These are phyloP conservation scores for Anolis sagrei DNA, from an alignment of 2,113 vertebrate species.

Conservation along the genomic window DNA sequence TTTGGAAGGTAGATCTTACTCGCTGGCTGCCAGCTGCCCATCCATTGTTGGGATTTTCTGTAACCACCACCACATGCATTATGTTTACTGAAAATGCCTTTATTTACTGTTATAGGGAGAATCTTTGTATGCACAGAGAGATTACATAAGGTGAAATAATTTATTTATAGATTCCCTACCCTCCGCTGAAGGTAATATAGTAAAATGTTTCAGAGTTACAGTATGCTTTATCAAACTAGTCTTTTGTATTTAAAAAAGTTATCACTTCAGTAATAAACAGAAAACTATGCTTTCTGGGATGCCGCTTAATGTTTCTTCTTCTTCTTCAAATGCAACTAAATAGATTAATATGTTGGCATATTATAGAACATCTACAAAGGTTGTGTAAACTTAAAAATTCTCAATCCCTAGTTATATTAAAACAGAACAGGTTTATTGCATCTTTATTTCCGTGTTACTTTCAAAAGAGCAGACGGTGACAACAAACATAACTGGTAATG, in stretches of 20 bases:
- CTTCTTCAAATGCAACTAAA: conserved; percentile 61
- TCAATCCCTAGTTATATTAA: conserved; percentile 76
- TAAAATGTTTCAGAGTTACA: conserved; percentile 73
- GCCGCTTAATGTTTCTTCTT: conserved; percentile 65
- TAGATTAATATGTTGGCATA: conserved; percentile 74
- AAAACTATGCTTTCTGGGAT: conserved; percentile 56
- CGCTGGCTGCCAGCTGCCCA: background rate
- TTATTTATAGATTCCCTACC: conserved; percentile 72
- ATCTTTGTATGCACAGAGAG: conserved; percentile 67
- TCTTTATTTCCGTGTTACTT: conserved; percentile 70
- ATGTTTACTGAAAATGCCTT: conserved; percentile 66
- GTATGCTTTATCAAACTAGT: conserved; percentile 73
- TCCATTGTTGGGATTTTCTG: background rate
- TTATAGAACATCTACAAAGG: conserved; percentile 68
- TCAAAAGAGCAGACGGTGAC: conserved; percentile 64
- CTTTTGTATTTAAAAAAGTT: conserved; percentile 69
- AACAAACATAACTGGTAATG: conserved; percentile 56
- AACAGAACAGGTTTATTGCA: conserved; percentile 68
- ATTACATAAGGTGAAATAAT: conserved; percentile 72
- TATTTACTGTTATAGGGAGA: conserved; percentile 63
- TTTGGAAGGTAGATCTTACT: background rate
- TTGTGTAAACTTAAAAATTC: conserved; percentile 75
- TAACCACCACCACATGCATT: background rate
- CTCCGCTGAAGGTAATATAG: conserved; percentile 73
- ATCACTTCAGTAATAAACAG: conserved; percentile 67